Base-by-base conservation (phyloP, 2,797 vertebrate genomes). In the Mus caroli region DNA sequence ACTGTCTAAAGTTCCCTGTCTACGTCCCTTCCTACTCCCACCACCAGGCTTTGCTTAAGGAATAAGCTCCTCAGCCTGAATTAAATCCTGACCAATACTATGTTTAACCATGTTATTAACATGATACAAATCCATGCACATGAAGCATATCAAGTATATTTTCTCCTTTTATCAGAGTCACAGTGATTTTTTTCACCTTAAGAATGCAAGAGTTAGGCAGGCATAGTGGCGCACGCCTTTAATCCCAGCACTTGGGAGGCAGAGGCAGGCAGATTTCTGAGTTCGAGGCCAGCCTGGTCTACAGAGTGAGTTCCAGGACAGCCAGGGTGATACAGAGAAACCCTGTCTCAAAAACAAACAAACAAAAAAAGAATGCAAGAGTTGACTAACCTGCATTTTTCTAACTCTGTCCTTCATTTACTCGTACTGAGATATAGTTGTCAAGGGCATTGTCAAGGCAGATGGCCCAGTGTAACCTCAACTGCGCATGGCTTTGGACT, bases 181-280 rank as follows among this genome's bases (percentile, higher is more conserved):
- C 11, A 34, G 17, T 92, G 87, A n/a, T 62, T 84, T 96, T 43
- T 43, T 96, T 92, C 77, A 80, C 31, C n/a, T 92, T 50, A 46
- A 83, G 37, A 78, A 76, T 13, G 24, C 13, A 87, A 52, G 46
- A 46, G 46, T 46, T 46, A 46, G 46, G 6, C 8, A 9, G 46
- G 46, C 8, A 7, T 46, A 1, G 46, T 46, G 5, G 46, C 7
- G 4, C 46, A 46, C 1, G 46, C 46, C 46, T 46, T 9, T 7
- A 46, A 46, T 46, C 46, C 46, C 46, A 46, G 46, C 46, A 46
- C 46, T 46, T 46, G 46, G 46, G 6, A 46, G 46, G 46, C 46
- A 46, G 46, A 46, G 46, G 46, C 46, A 46, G 46, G 5, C 8
- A 7, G 46, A 46, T 46, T 46, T 46, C 8, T 46, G 46, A 46